These are phyloP conservation scores for Arctocebus calabarensis DNA, from an alignment of 2,797 vertebrate genomes.

Conservation along the genomic window DNA sequence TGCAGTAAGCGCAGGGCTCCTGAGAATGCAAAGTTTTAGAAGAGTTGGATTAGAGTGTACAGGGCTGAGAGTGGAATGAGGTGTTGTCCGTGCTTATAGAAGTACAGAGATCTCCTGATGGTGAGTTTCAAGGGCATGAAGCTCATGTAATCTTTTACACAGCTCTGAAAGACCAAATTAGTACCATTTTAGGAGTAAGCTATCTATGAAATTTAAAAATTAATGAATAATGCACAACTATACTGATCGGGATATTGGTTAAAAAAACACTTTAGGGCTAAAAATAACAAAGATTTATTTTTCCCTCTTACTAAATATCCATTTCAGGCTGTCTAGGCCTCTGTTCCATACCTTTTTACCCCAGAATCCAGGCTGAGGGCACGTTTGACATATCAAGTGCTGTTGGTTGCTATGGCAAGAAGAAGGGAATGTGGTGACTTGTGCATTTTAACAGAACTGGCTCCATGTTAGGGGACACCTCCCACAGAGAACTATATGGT, in stretches of 20 bases:
- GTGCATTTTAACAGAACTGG: background rate
- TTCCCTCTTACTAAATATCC: background rate
- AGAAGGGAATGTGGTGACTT: background rate
- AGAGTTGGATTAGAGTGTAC: background rate
- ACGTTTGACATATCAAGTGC: too few relatives aligned
- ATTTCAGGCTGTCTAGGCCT: background rate
- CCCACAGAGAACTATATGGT: background rate
- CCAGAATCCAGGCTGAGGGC: background rate
- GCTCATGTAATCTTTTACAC: background rate
- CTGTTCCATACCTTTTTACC: background rate
- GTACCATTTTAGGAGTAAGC: background rate
- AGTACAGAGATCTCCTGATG: too few relatives aligned
- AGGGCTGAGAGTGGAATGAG: background rate
- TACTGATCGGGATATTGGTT: background rate
- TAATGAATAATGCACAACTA: background rate
- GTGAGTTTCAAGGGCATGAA: background rate
- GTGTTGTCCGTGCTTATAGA: background rate
- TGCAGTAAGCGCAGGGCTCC: background rate
- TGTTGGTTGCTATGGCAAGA: background rate
- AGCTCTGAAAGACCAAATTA: background rate
- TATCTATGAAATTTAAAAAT: background rate
- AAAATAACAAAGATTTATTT: constrained; percentile 24
- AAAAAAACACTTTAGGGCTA: background rate
- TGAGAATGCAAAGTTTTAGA: background rate
- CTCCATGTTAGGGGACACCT: background rate